A percentile compares a stretch with the other conserved stretches of the same genome.
phyloP scores from a whole-genome alignment of 2,797 vertebrate genomes.

The Chaunax sp. region DNA sequence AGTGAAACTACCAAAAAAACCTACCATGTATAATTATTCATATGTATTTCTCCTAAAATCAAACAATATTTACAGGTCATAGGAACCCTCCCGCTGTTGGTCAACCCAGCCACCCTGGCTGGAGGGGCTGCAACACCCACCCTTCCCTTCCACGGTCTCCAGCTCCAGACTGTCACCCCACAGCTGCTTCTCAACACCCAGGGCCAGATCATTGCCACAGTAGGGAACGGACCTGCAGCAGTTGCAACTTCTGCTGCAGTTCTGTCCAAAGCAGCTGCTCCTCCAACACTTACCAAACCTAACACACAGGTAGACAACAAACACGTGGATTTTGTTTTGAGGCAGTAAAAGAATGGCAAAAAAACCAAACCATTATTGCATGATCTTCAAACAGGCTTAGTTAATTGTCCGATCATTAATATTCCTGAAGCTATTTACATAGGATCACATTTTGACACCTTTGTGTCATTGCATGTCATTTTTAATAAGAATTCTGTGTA shows the following conservation, averaged over 20 bases:
- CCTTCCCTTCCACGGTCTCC: slow-evolving; percentile 86
- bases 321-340: background rate
- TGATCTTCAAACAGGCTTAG: background rate
- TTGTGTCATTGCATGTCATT: background rate
- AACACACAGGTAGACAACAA: slow-evolving; percentile 72
- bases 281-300: slow-evolving; percentile 73
- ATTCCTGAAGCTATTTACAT: background rate
- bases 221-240: slow-evolving; percentile 85
- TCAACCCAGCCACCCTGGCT: slow-evolving; percentile 89
- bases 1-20: no score
- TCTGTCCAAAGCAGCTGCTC: slow-evolving; percentile 82
- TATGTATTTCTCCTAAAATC: slow-evolving; percentile 1
- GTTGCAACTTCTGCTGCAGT: slow-evolving; percentile 80
- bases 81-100: slow-evolving; percentile 91
- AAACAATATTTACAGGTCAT: slow-evolving; percentile 85
- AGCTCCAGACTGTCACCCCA: slow-evolving; percentile 91
- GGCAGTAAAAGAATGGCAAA: no score
- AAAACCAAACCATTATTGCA: no score
- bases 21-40: background rate
- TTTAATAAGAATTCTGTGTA: background rate
- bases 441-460: background rate
- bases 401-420: background rate
- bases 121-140: slow-evolving; percentile 79
- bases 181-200: slow-evolving; percentile 94
- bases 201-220: slow-evolving; percentile 94